Conservation (phyloP, 2,797 vertebrate genomes). For the Coreius guichenoti region DNA sequence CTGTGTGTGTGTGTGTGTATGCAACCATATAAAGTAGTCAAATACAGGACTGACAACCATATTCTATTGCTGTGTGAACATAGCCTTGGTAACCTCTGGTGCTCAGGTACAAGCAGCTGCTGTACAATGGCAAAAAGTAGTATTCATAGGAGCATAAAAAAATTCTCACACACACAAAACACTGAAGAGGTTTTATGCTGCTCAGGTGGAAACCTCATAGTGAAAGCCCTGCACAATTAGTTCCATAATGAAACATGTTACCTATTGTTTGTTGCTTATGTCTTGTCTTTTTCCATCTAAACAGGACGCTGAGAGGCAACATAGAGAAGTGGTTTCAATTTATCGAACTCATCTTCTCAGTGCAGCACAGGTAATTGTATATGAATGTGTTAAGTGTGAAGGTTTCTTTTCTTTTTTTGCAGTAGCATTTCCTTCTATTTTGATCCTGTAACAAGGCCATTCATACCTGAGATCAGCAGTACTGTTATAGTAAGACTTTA, state of each 20-base stretch:
- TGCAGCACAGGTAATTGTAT: conserved; percentile 83
- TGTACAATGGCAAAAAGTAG: background rate
- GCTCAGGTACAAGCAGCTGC: background rate
- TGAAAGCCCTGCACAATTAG: background rate
- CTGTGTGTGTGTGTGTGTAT: background rate
- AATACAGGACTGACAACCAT: background rate
- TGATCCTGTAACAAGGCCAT: background rate
- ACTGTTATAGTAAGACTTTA: background rate
- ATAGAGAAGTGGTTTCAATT: conserved; percentile 95
- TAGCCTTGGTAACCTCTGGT: background rate
- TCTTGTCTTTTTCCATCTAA: conserved; percentile 22
- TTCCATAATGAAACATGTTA: background rate
- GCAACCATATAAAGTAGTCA: background rate
- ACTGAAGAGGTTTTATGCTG: background rate
- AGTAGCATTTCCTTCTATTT: background rate
- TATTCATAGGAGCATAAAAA: background rate
- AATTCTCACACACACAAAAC: background rate
- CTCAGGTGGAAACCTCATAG: background rate
- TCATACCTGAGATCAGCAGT: background rate
- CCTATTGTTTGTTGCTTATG: background rate
- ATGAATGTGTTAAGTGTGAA: background rate
- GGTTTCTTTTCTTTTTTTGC: background rate
- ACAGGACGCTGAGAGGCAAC: conserved; percentile 93
- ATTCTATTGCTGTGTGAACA: background rate
- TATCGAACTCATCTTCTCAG: conserved; percentile 97